Evolutionary conservation across 2,888 invertebrate species (phyloP).

Genomic region (Scaptomyza cyrtandrae): DNA sequence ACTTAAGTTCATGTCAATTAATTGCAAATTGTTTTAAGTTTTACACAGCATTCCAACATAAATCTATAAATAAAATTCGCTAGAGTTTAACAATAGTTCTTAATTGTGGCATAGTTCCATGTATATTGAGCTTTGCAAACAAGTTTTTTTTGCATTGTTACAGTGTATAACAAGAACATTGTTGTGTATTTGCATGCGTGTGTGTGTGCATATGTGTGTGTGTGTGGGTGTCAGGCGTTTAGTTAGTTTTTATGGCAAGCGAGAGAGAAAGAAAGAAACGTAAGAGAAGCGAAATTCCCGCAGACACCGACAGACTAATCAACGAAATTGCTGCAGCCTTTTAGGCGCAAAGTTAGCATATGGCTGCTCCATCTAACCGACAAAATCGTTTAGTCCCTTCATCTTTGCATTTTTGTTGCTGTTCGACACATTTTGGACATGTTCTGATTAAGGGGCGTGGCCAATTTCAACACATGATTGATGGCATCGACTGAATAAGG

Average conservation of each 20-base stretch:
- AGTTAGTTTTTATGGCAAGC: conserved; percentile 68
- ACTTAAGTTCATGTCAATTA: not conserved
- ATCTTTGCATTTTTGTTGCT: conserved; percentile 27
- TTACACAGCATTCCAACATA: not conserved
- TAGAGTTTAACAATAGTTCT: conserved; percentile 2
- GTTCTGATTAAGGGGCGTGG: conserved; percentile 42
- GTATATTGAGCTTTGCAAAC: no score
- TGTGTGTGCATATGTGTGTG: conserved; percentile 18
- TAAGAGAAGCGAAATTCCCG: conserved; percentile 38
- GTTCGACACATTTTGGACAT: conserved; percentile 48
- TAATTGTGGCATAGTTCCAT: not conserved
- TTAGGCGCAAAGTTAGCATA: conserved; percentile 60
- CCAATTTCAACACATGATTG: conserved; percentile 48
- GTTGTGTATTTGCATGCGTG: conserved; percentile 31
- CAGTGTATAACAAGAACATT: conserved; percentile 37
- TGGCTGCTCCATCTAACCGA: conserved; percentile 38
- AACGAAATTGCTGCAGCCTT: conserved; percentile 75
- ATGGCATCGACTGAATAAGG: conserved; percentile 32
- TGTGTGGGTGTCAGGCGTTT: conserved; percentile 38
- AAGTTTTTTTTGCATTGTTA: conserved; percentile 3
- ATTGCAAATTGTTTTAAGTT: not conserved
- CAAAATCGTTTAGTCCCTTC: conserved; percentile 15
- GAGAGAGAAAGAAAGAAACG: not conserved
- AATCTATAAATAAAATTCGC: not conserved
- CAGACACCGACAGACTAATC: conserved; percentile 63